Base-by-base conservation (phyloP, 2,888 invertebrate genomes). In the Serripes groenlandicus region DNA sequence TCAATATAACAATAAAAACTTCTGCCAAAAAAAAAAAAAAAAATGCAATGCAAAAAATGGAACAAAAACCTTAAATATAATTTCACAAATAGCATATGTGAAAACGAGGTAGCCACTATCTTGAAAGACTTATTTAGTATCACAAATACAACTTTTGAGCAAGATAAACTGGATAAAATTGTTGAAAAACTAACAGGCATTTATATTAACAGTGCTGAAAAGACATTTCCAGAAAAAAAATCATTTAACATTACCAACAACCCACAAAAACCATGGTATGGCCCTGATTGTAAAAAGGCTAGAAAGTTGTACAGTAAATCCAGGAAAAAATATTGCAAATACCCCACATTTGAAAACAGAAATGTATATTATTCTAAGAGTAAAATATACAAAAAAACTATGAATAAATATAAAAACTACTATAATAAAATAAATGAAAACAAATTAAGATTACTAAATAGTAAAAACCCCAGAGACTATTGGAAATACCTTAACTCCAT, bases 241-340 rank as follows among this genome's bases (percentile, higher is more conserved):
- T 28, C 11, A 23, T 26, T 5, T 11, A 26, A 58, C 9, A 58
- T 28, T 5, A 11, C 23, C 23, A 11, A 54, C 23, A n/a, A 15
- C 15, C n/a, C n/a, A n/a, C n/a, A n/a, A n/a, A n/a, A 58, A 58
- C 58, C 58, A 9, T 58, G 58, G 58, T 58, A 23, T 58, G 26
- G 26, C 15, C 23, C 23, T 28, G 3, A 26, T 5, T 58, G 58
- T 15, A 26, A 26, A 3, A 26, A 26, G 28, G 58, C 26, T 5
- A 3, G 26, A 58, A 58, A 58, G 15, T 11, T 9, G 28, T 58
- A 23, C 15, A 58, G 28, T 7, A 7, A 58, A 58, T 11, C 9
- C 3, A 58, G 26, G 28, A 7, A 26, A n/a, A 26, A 7, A 58
- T 58, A 7, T 26, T 7, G 9, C 15, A 26, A 58, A 58, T 7